Conservation (phyloP, 2,113 vertebrate species). For the Pangasianodon hypophthalmus region DNA sequence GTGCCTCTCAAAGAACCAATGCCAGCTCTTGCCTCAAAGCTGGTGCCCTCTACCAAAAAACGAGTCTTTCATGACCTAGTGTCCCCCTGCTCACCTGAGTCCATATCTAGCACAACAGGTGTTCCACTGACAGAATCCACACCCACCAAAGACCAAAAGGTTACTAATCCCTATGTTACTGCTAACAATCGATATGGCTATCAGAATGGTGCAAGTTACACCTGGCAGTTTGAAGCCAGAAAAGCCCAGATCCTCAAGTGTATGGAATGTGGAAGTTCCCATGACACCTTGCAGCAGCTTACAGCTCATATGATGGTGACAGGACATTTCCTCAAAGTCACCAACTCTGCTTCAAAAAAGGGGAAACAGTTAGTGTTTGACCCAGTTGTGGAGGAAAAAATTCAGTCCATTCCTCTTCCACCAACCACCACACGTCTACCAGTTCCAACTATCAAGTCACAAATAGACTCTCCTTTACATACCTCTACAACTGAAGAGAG, state of each 20-base stretch:
- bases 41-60: constrained; percentile 95
- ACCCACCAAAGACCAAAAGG: constrained; percentile 87
- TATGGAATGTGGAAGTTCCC: constrained; percentile 98
- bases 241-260: constrained; percentile 99
- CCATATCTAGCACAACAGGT: constrained; percentile 77
- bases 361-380: constrained; percentile 95
- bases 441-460: constrained; percentile 80
- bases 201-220: constrained; percentile 98
- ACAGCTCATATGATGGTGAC: constrained; percentile 99
- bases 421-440: constrained; percentile 91
- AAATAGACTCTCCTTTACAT: constrained; percentile 80
- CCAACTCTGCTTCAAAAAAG: constrained; percentile 97
- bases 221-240: constrained; percentile 98
- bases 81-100: constrained; percentile 91
- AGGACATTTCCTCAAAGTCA: constrained; percentile 97
- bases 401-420: constrained; percentile 95
- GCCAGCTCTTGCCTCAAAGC: constrained; percentile 89
- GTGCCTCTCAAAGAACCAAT: constrained; percentile 99
- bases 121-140: constrained; percentile 76
- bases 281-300: constrained; percentile 96
- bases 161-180: constrained; percentile 93
- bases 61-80: constrained; percentile 90
- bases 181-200: constrained; percentile 98
- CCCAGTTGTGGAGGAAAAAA: constrained; percentile 91
- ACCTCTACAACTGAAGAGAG: constrained; percentile 77